A percentile compares a stretch with the other conserved stretches of the same genome.
These are phyloP conservation scores for Ophiodon elongatus DNA, from an alignment of 2,113 vertebrate species.

Conservation along the genomic window DNA sequence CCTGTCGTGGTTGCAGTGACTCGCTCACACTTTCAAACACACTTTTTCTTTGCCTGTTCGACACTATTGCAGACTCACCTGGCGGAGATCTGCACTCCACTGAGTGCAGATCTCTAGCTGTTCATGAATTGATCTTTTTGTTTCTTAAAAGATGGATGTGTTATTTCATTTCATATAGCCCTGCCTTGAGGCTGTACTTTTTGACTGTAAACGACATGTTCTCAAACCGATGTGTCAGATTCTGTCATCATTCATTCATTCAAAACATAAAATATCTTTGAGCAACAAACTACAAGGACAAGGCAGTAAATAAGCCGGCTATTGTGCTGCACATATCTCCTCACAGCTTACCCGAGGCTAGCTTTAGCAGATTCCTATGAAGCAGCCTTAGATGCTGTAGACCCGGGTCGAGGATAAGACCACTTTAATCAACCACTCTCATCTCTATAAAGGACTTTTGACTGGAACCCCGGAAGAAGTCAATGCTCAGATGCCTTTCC, in stretches of 20 bases:
- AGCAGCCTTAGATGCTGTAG: slow-evolving; percentile 23
- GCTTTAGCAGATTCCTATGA: slow-evolving; percentile 45
- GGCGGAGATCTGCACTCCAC: no score
- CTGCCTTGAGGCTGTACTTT: not conserved
- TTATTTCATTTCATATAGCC: not conserved
- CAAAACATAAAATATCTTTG: slow-evolving; percentile 11
- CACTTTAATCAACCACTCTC: slow-evolving; percentile 62
- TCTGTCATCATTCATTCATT: slow-evolving; percentile 27
- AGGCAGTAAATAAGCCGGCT: slow-evolving; percentile 16
- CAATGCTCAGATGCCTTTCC: slow-evolving; percentile 18
- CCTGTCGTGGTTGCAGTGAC: no score
- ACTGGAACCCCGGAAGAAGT: slow-evolving; percentile 50
- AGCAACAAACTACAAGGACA: slow-evolving; percentile 8
- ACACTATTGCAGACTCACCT: no score
- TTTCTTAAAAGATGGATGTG: not conserved
- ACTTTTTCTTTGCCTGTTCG: no score
- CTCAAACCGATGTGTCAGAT: not conserved
- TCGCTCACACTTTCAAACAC: no score
- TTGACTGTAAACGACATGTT: slow-evolving; percentile 21
- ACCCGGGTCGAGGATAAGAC: slow-evolving; percentile 69
- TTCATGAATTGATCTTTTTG: not conserved
- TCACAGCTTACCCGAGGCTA: slow-evolving; percentile 26
- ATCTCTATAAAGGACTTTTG: slow-evolving; percentile 66
- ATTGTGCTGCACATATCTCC: slow-evolving; percentile 32
- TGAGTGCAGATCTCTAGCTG: not conserved